A percentile compares a stretch with the other conserved stretches of the same genome.
These are phyloP conservation scores for Loris lydekkerianus DNA, from an alignment of 2,797 vertebrate genomes.

Conservation along the genomic window DNA sequence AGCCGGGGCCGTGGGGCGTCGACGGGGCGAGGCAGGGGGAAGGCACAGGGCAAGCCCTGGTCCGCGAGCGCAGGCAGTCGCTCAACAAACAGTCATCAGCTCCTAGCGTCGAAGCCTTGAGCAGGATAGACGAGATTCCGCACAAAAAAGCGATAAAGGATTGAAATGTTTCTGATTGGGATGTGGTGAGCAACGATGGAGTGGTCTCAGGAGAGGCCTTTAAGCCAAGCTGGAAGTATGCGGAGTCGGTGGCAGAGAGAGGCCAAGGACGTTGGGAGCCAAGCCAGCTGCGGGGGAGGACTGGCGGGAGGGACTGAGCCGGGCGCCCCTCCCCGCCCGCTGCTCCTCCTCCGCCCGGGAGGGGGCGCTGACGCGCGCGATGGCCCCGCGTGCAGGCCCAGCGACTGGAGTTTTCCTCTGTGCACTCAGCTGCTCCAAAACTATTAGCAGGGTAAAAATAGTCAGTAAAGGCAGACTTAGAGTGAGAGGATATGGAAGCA, in stretches of 20 bases:
- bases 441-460: background rate
- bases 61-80: rapidly evolving
- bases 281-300: rapidly evolving
- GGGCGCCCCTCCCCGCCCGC: rapidly evolving
- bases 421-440: background rate
- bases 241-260: background rate
- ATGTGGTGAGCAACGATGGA: background rate
- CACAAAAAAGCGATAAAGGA: background rate
- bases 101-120: background rate
- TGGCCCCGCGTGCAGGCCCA: background rate
- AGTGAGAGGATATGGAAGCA: background rate
- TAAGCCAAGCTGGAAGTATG: background rate
- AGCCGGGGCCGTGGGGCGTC: too few species aligned
- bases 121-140: background rate
- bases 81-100: background rate
- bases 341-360: background rate
- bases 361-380: background rate
- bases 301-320: background rate
- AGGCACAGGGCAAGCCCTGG: rapidly evolving
- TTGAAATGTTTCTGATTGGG: background rate
- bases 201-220: too few species aligned
- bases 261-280: background rate
- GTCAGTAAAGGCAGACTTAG: too few species aligned
- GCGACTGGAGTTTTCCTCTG: background rate
- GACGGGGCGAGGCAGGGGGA: rapidly evolving